Conservation (phyloP, 2,113 vertebrate genomes). For the Alethe castanea region DNA sequence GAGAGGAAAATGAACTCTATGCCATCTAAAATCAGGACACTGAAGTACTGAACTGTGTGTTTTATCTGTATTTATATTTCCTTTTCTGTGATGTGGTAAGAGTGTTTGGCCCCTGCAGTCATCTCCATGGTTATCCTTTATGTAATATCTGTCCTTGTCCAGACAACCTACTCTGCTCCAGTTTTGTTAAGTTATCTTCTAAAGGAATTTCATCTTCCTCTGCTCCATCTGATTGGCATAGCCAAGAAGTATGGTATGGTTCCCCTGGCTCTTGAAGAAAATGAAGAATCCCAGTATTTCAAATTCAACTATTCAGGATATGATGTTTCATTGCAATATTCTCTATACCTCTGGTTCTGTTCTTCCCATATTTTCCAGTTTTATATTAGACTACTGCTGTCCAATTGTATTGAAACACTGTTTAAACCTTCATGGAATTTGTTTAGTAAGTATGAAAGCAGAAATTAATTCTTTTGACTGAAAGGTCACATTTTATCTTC, state of each 20-base stretch:
- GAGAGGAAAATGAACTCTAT: neutral
- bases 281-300: neutral
- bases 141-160: neutral
- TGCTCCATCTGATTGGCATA: neutral
- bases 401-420: neutral
- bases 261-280: neutral
- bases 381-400: neutral
- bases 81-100: neutral
- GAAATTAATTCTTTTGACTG: neutral
- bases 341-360: neutral
- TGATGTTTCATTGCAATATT: neutral
- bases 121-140: neutral
- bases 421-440: neutral
- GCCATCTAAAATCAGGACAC: neutral
- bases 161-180: neutral
- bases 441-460: neutral
- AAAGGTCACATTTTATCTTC: neutral
- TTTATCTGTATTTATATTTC: neutral
- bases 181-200: neutral
- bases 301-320: neutral
- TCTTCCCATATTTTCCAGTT: neutral
- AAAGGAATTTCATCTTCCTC: neutral
- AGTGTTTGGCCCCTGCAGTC: neutral
- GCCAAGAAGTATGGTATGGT: neutral
- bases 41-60: neutral